phyloP scores from a whole-genome alignment of 2,888 invertebrate species.

The Eupithecia pulchellata region DNA sequence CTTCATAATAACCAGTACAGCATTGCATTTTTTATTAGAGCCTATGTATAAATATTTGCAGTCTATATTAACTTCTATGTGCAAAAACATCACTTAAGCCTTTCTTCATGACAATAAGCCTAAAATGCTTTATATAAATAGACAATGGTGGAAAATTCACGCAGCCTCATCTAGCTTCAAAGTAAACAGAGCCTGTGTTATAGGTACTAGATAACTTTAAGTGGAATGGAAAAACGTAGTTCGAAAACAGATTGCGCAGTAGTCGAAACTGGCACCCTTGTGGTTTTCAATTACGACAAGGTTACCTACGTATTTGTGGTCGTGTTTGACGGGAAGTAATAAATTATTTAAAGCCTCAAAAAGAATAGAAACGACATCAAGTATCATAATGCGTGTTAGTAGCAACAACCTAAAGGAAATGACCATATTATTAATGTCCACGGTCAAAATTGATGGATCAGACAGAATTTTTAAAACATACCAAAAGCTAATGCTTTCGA shows the following conservation, averaged over 20 bases:
- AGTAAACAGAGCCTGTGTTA: too few species aligned
- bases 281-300: neutral
- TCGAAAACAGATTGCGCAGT: neutral
- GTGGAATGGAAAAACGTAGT: neutral
- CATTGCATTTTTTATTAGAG: too few species aligned
- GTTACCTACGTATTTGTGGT: neutral
- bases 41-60: too few species aligned
- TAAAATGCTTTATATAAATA: neutral
- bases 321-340: neutral
- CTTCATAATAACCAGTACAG: too few species aligned
- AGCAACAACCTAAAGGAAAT: neutral
- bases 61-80: too few species aligned
- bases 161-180: too few species aligned
- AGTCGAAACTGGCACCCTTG: neutral
- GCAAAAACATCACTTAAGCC: neutral
- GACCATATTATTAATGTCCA: neutral
- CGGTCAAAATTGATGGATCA: conserved; percentile 6
- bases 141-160: too few species aligned
- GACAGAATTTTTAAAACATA: conserved; percentile 22
- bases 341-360: neutral
- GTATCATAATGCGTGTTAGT: neutral
- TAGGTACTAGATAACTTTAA: too few species aligned
- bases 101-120: neutral
- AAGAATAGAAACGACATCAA: neutral
- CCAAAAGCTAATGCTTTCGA: conserved; percentile 28